Conservation (phyloP, 2,113 vertebrate genomes). For the Crotalus horridus region DNA sequence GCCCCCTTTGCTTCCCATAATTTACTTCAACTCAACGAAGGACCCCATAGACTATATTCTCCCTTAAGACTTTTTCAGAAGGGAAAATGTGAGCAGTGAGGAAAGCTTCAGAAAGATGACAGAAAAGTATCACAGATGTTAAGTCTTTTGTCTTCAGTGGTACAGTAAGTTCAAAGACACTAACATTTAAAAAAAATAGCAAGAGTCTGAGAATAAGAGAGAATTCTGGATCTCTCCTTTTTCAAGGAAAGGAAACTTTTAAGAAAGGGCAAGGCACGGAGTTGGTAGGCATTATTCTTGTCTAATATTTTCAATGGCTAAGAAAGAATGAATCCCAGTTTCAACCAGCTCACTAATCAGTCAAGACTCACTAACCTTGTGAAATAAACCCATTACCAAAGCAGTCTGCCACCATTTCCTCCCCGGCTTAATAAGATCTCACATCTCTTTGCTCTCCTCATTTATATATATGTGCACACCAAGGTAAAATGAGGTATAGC, state of each 20-base stretch:
- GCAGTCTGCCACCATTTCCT: constrained; percentile 24
- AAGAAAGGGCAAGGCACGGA: neutral
- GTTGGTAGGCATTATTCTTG: neutral
- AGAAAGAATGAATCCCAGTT: neutral
- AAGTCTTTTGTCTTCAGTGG: neutral
- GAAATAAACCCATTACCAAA: neutral
- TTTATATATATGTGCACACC: constrained; percentile 8
- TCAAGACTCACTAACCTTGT: neutral
- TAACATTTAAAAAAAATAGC: neutral
- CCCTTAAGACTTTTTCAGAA: neutral
- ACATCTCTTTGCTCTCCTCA: neutral
- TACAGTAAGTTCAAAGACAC: neutral
- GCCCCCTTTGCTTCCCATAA: neutral
- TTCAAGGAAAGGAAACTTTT: neutral
- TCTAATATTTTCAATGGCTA: neutral
- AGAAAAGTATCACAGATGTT: neutral
- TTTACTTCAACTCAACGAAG: neutral
- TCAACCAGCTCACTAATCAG: neutral
- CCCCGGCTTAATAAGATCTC: constrained; percentile 32
- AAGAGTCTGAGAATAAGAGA: neutral
- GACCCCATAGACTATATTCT: neutral
- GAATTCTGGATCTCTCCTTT: neutral
- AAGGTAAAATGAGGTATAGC: constrained; percentile 27
- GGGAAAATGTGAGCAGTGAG: neutral
- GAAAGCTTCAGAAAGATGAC: neutral